Evolutionary conservation across 1,140 invertebrate species (phyloP).

Genomic region (Macrobrachium nipponense): DNA sequence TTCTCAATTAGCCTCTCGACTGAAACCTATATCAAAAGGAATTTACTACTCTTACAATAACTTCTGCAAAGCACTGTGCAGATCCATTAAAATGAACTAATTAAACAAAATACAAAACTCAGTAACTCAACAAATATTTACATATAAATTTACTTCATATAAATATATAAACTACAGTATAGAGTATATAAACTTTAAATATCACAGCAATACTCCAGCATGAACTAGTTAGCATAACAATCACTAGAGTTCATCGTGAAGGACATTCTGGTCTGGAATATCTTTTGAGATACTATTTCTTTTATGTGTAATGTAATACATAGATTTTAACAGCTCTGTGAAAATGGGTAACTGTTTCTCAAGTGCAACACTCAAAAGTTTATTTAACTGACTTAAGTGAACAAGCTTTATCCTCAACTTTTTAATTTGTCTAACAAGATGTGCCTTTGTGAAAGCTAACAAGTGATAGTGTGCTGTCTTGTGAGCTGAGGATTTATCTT

Average conservation of each 20-base stretch:
- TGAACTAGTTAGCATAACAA: neutral
- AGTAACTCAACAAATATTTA: too few relatives aligned
- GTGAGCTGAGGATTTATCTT: neutral
- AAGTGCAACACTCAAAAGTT: constrained; percentile 15
- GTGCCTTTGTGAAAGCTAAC: neutral
- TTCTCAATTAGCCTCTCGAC: too few relatives aligned
- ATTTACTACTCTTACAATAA: too few relatives aligned
- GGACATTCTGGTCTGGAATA: neutral
- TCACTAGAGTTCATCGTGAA: constrained; percentile 9
- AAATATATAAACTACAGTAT: too few relatives aligned
- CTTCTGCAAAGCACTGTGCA: too few relatives aligned
- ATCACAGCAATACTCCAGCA: constrained; percentile 5
- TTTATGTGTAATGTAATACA: constrained; percentile 27
- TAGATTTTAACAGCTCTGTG: constrained; percentile 24
- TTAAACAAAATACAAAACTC: too few relatives aligned
- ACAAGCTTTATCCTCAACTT: constrained; percentile 28
- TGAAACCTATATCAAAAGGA: too few relatives aligned
- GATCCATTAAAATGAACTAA: too few relatives aligned
- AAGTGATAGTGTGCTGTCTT: constrained; percentile 9
- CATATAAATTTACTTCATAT: too few relatives aligned
- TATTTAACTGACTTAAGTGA: constrained; percentile 37
- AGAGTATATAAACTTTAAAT: neutral
- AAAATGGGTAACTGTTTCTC: neutral
- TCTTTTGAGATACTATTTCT: neutral
- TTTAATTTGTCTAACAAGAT: constrained; percentile 29